phyloP scores from a whole-genome alignment of 2,113 vertebrate species.

The Chlamydotis undulata region DNA sequence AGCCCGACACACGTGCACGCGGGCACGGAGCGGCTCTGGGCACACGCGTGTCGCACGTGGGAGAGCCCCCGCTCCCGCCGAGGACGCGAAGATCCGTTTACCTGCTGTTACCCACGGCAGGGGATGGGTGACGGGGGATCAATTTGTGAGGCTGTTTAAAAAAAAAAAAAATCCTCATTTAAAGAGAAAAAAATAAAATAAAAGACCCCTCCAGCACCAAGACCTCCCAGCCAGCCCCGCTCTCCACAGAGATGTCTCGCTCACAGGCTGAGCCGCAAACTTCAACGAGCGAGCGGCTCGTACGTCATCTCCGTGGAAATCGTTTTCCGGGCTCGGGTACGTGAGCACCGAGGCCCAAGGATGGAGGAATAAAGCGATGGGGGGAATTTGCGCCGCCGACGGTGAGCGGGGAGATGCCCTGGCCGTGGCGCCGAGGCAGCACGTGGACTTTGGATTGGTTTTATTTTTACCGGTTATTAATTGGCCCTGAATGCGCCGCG shows the following conservation, averaged over 20 bases:
- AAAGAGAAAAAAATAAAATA: background rate
- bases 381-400: background rate
- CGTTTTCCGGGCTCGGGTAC: background rate
- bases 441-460: background rate
- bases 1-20: background rate
- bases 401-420: background rate
- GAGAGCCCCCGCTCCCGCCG: background rate
- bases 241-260: background rate
- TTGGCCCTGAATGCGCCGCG: background rate
- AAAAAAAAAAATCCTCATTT: background rate
- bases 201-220: background rate
- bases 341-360: background rate
- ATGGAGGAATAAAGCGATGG: background rate
- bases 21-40: background rate
- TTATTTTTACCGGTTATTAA: background rate
- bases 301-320: conserved; percentile 37
- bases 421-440: background rate
- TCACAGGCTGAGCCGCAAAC: background rate
- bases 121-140: background rate
- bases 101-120: background rate
- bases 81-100: background rate
- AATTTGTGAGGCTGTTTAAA: conserved; percentile 35
- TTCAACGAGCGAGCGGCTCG: conserved; percentile 30
- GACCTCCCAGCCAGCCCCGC: background rate
- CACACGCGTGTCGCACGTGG: rapidly evolving